Evolutionary conservation across 1,140 invertebrate species (phyloP).

Genomic region (Aradophagus sp.): DNA sequence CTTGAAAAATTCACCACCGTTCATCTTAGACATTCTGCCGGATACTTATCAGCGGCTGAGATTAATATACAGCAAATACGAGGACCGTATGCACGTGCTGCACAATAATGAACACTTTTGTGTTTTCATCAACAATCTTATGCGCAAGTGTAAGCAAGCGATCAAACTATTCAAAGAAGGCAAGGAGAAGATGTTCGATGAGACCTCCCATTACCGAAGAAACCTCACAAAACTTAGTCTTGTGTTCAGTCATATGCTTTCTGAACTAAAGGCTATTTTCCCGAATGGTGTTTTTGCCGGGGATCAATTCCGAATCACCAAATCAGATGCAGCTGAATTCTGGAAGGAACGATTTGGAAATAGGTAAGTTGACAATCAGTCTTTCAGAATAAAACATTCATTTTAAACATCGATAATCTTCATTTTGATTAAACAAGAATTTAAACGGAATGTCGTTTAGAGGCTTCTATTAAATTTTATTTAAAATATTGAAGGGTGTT

Average conservation of each 20-base stretch:
- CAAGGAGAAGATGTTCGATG: slow-evolving; percentile 99
- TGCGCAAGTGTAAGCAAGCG: slow-evolving; percentile 98
- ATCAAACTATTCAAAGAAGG: slow-evolving; percentile 99
- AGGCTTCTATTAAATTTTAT: too few species aligned
- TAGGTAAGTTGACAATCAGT: slow-evolving; percentile 83
- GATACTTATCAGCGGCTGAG: slow-evolving; percentile 98
- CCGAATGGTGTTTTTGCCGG: slow-evolving; percentile 96
- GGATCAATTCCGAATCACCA: slow-evolving; percentile 98
- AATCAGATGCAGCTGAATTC: slow-evolving; percentile 98
- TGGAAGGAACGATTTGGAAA: slow-evolving; percentile 98
- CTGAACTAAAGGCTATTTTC: slow-evolving; percentile 98
- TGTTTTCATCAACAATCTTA: slow-evolving; percentile 98
- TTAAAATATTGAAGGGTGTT: too few species aligned
- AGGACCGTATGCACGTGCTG: slow-evolving; percentile 93
- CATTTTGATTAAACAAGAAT: too few species aligned
- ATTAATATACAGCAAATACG: slow-evolving; percentile 96
- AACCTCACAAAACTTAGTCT: slow-evolving; percentile 98
- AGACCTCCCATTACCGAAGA: slow-evolving; percentile 94
- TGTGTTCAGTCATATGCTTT: slow-evolving; percentile 99
- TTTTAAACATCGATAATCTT: too few species aligned
- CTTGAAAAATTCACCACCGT: slow-evolving; percentile 99
- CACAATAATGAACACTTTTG: slow-evolving; percentile 98
- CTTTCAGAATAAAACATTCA: too few species aligned
- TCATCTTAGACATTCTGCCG: slow-evolving; percentile 98
- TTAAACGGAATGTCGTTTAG: too few species aligned